Evolutionary conservation across 2,113 vertebrate genomes (phyloP).

Genomic region (Actenoides hombroni): DNA sequence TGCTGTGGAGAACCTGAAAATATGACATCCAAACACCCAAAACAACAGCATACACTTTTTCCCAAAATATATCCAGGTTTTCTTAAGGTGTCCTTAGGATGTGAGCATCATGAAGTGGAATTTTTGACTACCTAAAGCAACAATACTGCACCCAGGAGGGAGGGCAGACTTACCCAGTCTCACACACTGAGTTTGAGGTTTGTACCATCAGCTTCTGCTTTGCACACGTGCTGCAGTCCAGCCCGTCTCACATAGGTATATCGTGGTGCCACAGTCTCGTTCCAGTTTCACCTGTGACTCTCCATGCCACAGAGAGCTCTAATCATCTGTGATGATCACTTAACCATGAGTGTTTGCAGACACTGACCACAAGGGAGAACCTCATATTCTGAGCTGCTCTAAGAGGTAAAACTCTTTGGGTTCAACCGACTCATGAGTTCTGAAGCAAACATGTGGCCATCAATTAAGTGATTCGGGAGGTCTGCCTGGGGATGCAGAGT

Average conservation of each 20-base stretch:
- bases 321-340: neutral
- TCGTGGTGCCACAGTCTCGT: rapidly evolving
- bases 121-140: neutral
- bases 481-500: neutral
- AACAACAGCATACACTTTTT: neutral
- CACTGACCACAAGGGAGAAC: neutral
- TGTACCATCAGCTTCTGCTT: neutral
- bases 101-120: neutral
- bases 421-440: neutral
- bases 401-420: neutral
- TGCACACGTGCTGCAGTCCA: neutral
- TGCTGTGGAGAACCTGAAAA: neutral
- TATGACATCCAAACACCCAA: neutral
- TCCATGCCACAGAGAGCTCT: neutral
- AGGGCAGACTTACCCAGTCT: neutral
- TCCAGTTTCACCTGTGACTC: neutral
- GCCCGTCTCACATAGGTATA: neutral
- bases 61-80: neutral
- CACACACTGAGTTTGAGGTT: neutral
- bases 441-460: neutral
- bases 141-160: neutral
- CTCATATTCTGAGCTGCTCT: neutral
- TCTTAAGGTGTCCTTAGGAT: neutral
- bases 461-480: neutral
- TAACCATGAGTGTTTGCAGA: neutral